Percentiles rank a stretch among this genome's conserved stretches.
These are phyloP conservation scores for Salminus brasiliensis DNA, from an alignment of 2,113 vertebrate species.

Conservation along the genomic window DNA sequence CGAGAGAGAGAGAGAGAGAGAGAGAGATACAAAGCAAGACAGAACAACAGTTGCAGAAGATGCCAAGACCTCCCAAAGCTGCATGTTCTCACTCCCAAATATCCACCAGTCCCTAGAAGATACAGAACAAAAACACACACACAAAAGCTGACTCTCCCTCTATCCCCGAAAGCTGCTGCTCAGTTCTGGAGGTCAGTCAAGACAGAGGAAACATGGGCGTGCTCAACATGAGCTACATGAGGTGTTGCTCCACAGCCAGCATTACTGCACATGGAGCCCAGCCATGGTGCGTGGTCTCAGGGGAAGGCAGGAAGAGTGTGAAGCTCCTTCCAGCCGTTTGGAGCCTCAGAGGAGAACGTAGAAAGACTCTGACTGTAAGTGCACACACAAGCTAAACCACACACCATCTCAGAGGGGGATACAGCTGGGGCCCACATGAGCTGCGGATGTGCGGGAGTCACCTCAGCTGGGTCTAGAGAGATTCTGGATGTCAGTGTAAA, in stretches of 20 bases:
- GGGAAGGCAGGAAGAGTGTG: slow-evolving; percentile 19
- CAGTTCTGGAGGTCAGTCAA: background rate
- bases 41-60: background rate
- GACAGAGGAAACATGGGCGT: background rate
- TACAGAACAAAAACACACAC: background rate
- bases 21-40: background rate
- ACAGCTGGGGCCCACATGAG: slow-evolving; percentile 73
- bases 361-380: slow-evolving; percentile 27
- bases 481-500: background rate
- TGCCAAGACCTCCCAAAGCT: background rate
- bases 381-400: slow-evolving; percentile 48
- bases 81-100: no score
- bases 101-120: background rate
- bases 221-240: background rate
- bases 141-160: background rate
- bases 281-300: background rate
- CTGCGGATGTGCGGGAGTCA: background rate
- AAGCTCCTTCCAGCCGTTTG: slow-evolving; percentile 27
- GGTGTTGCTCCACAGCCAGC: background rate
- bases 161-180: background rate
- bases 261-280: background rate
- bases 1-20: background rate
- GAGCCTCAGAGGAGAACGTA: slow-evolving; percentile 29
- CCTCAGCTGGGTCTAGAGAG: background rate
- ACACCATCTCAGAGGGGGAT: slow-evolving; percentile 36